Conservation (phyloP, 1,140 invertebrate species). For the Meloidogyne hapla region DNA sequence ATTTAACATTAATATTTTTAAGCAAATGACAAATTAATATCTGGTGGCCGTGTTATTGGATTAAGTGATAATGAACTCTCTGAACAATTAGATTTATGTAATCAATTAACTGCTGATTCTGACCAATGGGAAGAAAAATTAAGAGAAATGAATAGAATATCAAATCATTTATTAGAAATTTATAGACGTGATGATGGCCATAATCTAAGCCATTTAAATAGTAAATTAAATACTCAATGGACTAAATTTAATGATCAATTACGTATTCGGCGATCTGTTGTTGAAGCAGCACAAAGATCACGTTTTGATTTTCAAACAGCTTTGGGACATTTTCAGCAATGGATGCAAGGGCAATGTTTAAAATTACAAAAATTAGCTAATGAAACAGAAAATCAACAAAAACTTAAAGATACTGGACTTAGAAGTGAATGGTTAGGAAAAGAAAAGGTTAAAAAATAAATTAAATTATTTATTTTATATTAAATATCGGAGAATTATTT, state of each 20-base stretch:
- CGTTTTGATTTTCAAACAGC: constrained; percentile 59
- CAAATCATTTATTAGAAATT: constrained; percentile 47
- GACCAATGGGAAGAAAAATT: constrained; percentile 36
- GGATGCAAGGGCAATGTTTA: constrained; percentile 41
- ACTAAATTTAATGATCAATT: constrained; percentile 59
- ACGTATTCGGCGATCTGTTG: constrained; percentile 38
- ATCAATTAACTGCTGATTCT: constrained; percentile 21
- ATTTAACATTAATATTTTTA: too few species aligned
- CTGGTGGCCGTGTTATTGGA: constrained; percentile 42
- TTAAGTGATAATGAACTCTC: constrained; percentile 32
- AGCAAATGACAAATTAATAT: constrained; percentile 38
- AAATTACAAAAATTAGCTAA: constrained; percentile 35
- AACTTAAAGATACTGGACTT: constrained; percentile 54
- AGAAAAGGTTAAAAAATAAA: constrained; percentile 25
- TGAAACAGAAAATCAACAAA: constrained; percentile 53
- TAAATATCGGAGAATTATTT: too few species aligned
- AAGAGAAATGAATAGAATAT: constrained; percentile 39
- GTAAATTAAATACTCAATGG: constrained; percentile 58
- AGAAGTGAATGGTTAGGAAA: constrained; percentile 53
- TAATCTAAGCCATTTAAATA: constrained; percentile 54
- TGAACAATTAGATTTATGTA: constrained; percentile 33
- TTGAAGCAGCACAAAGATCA: constrained; percentile 56
- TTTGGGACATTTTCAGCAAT: constrained; percentile 54
- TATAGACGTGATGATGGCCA: constrained; percentile 56
- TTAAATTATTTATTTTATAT: too few species aligned